Evolutionary conservation across 2,797 vertebrate species (phyloP).

Genomic region (Pantherophis vulpinus): DNA sequence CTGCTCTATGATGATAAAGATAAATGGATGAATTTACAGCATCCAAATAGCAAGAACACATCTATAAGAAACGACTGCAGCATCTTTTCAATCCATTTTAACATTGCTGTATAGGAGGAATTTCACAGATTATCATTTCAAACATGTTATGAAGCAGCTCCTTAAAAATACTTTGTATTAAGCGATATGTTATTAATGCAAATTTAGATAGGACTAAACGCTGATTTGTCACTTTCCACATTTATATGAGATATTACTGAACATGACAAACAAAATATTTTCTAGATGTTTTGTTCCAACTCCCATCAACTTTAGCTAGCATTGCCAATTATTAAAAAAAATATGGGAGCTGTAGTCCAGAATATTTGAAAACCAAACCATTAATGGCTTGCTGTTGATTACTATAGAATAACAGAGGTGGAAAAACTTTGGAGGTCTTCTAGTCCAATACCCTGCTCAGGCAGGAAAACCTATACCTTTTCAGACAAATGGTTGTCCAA

Average conservation of each 20-base stretch:
- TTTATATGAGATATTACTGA: constrained; percentile 20
- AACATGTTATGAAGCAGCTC: constrained; percentile 28
- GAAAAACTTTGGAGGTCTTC: neutral
- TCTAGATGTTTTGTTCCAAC: neutral
- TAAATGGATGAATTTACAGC: constrained; percentile 51
- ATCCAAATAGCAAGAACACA: constrained; percentile 22
- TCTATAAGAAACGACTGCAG: constrained; percentile 23
- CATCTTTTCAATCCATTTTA: constrained; percentile 27
- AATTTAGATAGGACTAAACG: constrained; percentile 6
- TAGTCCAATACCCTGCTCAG: neutral
- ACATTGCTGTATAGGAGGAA: neutral
- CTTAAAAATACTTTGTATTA: constrained; percentile 37
- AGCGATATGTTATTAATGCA: constrained; percentile 21
- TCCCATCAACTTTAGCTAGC: neutral
- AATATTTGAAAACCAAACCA: neutral
- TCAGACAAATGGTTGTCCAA: neutral
- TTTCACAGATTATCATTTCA: constrained; percentile 30
- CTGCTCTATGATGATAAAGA: constrained; percentile 51
- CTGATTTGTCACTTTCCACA: constrained; percentile 8
- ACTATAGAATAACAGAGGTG: neutral
- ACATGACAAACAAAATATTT: neutral
- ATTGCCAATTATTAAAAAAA: neutral
- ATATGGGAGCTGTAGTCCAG: neutral
- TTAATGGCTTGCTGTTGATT: neutral
- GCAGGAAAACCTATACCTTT: neutral